Evolutionary conservation across 2,888 invertebrate genomes (phyloP).

Genomic region (Brachylomia viminalis): DNA sequence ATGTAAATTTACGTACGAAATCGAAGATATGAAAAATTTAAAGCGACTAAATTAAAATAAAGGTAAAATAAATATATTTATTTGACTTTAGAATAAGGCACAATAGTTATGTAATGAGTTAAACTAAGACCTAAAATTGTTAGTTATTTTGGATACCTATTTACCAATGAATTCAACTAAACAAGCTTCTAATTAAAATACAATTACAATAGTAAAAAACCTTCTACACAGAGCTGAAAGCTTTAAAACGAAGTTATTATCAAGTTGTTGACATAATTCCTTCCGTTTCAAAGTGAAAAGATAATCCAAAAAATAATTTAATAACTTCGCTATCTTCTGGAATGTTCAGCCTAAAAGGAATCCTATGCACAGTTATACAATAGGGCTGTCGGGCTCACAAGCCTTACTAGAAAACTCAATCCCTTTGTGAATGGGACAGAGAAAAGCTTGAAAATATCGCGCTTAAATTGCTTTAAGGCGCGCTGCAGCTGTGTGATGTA

Average conservation of each 20-base stretch:
- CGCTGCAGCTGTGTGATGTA: slow-evolving; percentile 39
- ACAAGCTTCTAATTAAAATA: neutral
- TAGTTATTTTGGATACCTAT: neutral
- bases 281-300: slow-evolving; percentile 20
- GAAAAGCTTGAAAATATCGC: slow-evolving; percentile 57
- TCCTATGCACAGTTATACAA: slow-evolving; percentile 38
- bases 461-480: slow-evolving; percentile 49
- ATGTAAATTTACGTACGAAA: neutral
- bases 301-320: slow-evolving; percentile 34
- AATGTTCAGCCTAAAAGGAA: slow-evolving; percentile 39
- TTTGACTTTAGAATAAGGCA: neutral
- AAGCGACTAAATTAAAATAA: neutral
- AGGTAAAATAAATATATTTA: neutral
- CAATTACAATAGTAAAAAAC: neutral
- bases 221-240: neutral
- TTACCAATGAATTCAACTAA: neutral
- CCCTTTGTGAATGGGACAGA: slow-evolving; percentile 55
- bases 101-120: neutral
- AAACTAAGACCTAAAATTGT: neutral
- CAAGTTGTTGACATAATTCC: slow-evolving; percentile 19
- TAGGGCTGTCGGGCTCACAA: slow-evolving; percentile 53
- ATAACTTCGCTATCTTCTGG: slow-evolving; percentile 30
- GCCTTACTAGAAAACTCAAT: slow-evolving; percentile 47
- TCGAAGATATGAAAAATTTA: too few relatives aligned
- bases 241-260: slow-evolving; percentile 8